phyloP scores from a whole-genome alignment of 1,140 invertebrate species.

The Melanaphis sacchari region DNA sequence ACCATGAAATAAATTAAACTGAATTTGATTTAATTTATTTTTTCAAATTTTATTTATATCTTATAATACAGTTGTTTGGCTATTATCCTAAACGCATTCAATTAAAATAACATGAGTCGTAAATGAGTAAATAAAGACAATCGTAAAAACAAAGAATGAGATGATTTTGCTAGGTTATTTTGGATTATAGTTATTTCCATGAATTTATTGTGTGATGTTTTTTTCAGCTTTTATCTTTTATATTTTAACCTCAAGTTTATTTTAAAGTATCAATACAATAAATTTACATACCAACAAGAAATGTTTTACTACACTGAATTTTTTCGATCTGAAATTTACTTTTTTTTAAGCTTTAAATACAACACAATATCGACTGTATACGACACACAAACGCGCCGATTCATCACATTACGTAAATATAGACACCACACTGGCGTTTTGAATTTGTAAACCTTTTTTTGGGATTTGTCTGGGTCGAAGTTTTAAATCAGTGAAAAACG shows the following conservation, averaged over 20 bases:
- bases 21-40: background rate
- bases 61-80: background rate
- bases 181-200: background rate
- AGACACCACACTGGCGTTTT: background rate
- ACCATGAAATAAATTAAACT: background rate
- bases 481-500: constrained; percentile 49
- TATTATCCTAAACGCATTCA: constrained; percentile 6
- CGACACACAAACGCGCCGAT: background rate
- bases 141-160: constrained; percentile 7
- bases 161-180: background rate
- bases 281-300: background rate
- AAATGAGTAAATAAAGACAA: background rate
- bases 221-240: background rate
- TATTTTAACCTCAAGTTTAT: background rate
- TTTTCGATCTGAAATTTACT: background rate
- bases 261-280: background rate
- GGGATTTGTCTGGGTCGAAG: constrained; percentile 22
- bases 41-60: background rate
- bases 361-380: background rate
- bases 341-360: background rate
- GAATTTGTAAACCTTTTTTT: constrained; percentile 45
- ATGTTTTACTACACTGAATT: background rate
- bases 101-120: background rate
- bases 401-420: constrained; percentile 30
- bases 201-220: background rate